Conservation (phyloP, 2,888 invertebrate species). For the Acanthosepion pharaonis region DNA sequence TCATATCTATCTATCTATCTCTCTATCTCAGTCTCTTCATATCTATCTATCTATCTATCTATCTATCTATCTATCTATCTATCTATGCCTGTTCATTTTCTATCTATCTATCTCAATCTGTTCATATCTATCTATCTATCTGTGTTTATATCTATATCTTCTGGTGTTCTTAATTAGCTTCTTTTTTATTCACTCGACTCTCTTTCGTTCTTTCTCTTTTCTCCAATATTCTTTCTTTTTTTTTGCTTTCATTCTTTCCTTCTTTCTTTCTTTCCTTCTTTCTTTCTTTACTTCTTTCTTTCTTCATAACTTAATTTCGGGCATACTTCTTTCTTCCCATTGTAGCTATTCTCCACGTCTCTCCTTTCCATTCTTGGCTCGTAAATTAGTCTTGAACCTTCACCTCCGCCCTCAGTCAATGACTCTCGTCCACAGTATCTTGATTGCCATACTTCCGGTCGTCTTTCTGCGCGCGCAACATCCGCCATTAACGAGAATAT, state of each 20-base stretch:
- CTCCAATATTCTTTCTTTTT: too few species aligned
- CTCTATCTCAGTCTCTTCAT: too few species aligned
- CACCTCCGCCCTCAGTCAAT: not conserved
- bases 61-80: too few species aligned
- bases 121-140: too few species aligned
- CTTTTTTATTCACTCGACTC: too few species aligned
- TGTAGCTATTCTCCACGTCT: not conserved
- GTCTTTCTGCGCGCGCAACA: conserved; percentile 14
- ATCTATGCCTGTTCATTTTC: too few species aligned
- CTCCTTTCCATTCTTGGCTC: not conserved
- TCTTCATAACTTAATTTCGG: not conserved
- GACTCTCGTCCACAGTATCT: not conserved
- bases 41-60: too few species aligned
- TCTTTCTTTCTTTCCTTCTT: not conserved
- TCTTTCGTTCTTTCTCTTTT: too few species aligned
- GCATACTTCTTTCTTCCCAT: not conserved
- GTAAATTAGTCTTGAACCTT: not conserved
- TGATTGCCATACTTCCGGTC: not conserved
- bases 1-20: too few species aligned
- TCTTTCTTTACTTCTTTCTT: not conserved
- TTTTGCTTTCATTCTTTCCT: not conserved
- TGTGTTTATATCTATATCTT: too few species aligned
- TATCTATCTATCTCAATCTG: too few species aligned
- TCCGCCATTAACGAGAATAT: conserved; percentile 14
- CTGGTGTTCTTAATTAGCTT: too few species aligned